Evolutionary conservation across 2,113 vertebrate species (phyloP).

Genomic region (Vimba vimba): DNA sequence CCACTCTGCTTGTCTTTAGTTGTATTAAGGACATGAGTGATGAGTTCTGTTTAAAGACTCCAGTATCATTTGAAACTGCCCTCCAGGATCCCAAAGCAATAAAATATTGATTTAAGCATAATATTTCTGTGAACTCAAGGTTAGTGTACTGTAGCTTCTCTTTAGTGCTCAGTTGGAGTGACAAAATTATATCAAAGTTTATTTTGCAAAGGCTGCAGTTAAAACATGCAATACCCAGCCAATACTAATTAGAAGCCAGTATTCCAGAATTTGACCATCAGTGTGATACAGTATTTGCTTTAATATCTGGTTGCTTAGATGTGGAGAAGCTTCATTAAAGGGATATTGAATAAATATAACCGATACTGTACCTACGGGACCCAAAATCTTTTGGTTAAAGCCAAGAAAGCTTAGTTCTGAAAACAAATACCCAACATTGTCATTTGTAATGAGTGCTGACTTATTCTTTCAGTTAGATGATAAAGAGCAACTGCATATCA

Average conservation of each 20-base stretch:
- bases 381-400: constrained; percentile 13
- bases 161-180: background rate
- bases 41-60: constrained; percentile 6
- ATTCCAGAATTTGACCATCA: background rate
- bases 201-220: background rate
- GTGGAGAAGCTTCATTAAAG: constrained; percentile 17
- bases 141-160: background rate
- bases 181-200: background rate
- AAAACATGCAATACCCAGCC: background rate
- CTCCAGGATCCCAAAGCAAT: background rate
- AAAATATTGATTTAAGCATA: constrained; percentile 15
- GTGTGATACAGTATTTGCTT: background rate
- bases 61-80: constrained; percentile 10
- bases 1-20: background rate
- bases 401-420: background rate
- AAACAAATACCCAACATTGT: background rate
- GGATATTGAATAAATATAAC: constrained; percentile 11
- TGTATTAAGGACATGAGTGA: background rate
- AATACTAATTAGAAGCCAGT: background rate
- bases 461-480: background rate
- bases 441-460: background rate
- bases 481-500: background rate
- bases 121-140: constrained; percentile 14
- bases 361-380: background rate
- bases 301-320: background rate